Percentiles rank a stretch among this genome's conserved stretches.
Conservation (phyloP, 2,888 invertebrate genomes). For the Hybos culiciformis region DNA sequence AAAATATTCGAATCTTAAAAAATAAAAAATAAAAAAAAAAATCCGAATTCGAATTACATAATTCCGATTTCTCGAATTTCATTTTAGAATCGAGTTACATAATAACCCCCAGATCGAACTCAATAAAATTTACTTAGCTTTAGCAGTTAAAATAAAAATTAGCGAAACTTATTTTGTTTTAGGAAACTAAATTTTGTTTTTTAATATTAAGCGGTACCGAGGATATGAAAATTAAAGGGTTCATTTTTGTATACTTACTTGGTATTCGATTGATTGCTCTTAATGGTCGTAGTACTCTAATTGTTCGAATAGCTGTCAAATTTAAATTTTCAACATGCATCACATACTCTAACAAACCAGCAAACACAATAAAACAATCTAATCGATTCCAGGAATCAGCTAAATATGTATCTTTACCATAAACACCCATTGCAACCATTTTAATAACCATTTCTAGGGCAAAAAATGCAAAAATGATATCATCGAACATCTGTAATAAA, state of each 20-base stretch:
- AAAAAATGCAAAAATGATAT: slow-evolving; percentile 97
- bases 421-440: slow-evolving; percentile 96
- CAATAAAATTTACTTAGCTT: too few relatives aligned
- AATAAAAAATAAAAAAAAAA: too few relatives aligned
- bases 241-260: slow-evolving; percentile 54
- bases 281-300: slow-evolving; percentile 89
- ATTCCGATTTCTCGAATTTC: too few relatives aligned
- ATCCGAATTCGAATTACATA: too few relatives aligned
- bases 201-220: background rate
- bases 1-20: too few relatives aligned
- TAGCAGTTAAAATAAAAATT: too few relatives aligned
- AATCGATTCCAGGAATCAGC: slow-evolving; percentile 98
- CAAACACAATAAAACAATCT: slow-evolving; percentile 94
- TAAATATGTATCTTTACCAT: slow-evolving; percentile 85
- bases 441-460: slow-evolving; percentile 96
- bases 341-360: slow-evolving; percentile 84
- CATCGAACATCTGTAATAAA: slow-evolving; percentile 74
- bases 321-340: slow-evolving; percentile 95
- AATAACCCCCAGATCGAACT: too few relatives aligned
- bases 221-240: background rate
- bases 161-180: background rate
- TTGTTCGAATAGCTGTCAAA: slow-evolving; percentile 94
- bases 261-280: slow-evolving; percentile 99
- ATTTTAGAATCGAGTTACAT: too few relatives aligned
- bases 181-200: background rate